Percentiles rank a stretch among this genome's conserved stretches.
These are phyloP conservation scores for Galerucella nymphaeae DNA, from an alignment of 2,888 invertebrate genomes.

Conservation along the genomic window DNA sequence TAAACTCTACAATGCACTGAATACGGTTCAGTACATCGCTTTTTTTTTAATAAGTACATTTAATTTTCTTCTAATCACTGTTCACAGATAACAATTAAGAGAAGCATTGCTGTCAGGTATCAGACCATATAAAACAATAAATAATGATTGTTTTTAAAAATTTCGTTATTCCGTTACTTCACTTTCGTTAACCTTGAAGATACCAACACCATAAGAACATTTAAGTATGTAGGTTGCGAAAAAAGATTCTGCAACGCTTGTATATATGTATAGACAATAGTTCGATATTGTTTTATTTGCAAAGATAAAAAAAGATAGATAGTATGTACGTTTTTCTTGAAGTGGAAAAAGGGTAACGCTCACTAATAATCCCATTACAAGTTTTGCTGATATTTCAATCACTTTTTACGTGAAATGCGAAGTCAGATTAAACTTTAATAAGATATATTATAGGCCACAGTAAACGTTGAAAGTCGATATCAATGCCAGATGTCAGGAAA, in stretches of 20 bases:
- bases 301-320: background rate
- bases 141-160: constrained; percentile 12
- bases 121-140: constrained; percentile 6
- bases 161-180: constrained; percentile 13
- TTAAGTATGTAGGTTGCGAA: constrained; percentile 18
- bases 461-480: too few species aligned
- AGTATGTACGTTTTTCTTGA: background rate
- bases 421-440: too few species aligned
- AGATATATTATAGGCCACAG: too few species aligned
- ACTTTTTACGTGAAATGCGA: too few species aligned
- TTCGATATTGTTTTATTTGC: background rate
- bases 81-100: constrained; percentile 7
- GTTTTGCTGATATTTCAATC: too few species aligned
- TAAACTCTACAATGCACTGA: too few species aligned
- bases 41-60: background rate
- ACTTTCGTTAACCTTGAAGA: constrained; percentile 28
- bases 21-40: background rate
- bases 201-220: constrained; percentile 17
- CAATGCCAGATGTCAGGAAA: too few species aligned
- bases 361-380: too few species aligned
- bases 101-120: constrained; percentile 23
- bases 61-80: background rate
- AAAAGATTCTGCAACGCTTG: constrained; percentile 4
- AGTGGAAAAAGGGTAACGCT: too few species aligned
- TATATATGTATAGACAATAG: constrained; percentile 4